Base-by-base conservation (phyloP, 2,113 vertebrate species). In the Notothenia coriiceps region DNA sequence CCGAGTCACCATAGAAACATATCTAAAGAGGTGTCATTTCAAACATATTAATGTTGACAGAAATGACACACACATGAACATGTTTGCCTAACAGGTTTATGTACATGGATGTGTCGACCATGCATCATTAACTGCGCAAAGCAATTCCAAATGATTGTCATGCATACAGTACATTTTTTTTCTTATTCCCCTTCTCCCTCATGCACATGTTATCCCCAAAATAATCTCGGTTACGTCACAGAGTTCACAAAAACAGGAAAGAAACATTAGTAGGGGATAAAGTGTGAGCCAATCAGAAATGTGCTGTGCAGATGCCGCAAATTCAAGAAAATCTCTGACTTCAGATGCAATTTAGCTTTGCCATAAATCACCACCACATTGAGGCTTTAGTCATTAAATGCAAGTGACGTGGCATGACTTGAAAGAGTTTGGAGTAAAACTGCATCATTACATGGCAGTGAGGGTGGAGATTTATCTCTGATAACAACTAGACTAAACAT, bases 281-380 rank as follows among this genome's bases (percentile, higher is more conserved):
- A 78, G 33, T 20, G 14, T 6, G 44, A 80, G 68, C 84, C 82
- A 91, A 82, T 89, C 77, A 84, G 52, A 86, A 89, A 86, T 80
- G 76, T 85, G 89, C 79, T 82, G 29, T 43, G 86, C 89, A 93
- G 89, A 93, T 91, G 90, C 83, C 85, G 66, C 78, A 63, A 72
- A 82, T 83, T 84, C 61, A 25, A 15, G 59, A 64, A 80, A 81
- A 83, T 77, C 76, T 83, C 78, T 71, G 85, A 83, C 70, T 86
- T 80, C 71, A 60, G 66, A 83, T 75, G 78, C 43, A 75, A 68
- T 72, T 63, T 79, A n/a, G 61, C 29, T 57, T 15, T 11, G 52
- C 80, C 51, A 79, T 84, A 92, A 89, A 86, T 90, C 86, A 79
- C 62, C 76, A 49, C 86, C 65, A 54, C 79, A 70, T 86, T 49